Conservation (phyloP, 1,140 invertebrate genomes). For the Sinonovacula constricta region DNA sequence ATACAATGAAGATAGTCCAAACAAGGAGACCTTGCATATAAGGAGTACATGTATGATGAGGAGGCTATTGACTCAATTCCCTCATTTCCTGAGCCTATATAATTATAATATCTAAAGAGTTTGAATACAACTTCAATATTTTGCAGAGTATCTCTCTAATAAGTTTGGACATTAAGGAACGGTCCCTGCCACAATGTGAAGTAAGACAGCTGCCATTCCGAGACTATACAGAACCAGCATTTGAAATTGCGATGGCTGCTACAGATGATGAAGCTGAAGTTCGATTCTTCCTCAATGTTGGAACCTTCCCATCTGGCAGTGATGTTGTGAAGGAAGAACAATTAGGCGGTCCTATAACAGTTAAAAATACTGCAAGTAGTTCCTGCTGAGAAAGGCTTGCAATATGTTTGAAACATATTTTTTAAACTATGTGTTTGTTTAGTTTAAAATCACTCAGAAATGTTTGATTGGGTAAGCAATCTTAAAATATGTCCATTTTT, state of each 20-base stretch:
- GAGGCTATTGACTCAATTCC: too few species aligned
- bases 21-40: too few species aligned
- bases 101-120: too few species aligned
- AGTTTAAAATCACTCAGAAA: background rate
- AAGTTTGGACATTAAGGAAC: too few species aligned
- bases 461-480: background rate
- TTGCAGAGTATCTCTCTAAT: too few species aligned
- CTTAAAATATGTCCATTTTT: background rate
- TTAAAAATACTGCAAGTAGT: constrained; percentile 13
- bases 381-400: background rate
- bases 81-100: too few species aligned
- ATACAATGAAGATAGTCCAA: too few species aligned
- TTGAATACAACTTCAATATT: too few species aligned
- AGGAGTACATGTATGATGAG: too few species aligned
- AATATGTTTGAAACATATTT: background rate
- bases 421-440: background rate
- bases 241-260: too few species aligned
- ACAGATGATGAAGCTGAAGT: constrained; percentile 26
- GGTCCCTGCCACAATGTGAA: too few species aligned
- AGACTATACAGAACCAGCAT: constrained; percentile 30
- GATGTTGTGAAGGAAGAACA: constrained; percentile 2
- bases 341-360: constrained; percentile 31
- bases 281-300: constrained; percentile 28
- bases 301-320: constrained; percentile 21
- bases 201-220: background rate